Percentiles rank a stretch among this genome's conserved stretches.
Conservation (phyloP, 2,888 invertebrate species). For the Anodontia alba region DNA sequence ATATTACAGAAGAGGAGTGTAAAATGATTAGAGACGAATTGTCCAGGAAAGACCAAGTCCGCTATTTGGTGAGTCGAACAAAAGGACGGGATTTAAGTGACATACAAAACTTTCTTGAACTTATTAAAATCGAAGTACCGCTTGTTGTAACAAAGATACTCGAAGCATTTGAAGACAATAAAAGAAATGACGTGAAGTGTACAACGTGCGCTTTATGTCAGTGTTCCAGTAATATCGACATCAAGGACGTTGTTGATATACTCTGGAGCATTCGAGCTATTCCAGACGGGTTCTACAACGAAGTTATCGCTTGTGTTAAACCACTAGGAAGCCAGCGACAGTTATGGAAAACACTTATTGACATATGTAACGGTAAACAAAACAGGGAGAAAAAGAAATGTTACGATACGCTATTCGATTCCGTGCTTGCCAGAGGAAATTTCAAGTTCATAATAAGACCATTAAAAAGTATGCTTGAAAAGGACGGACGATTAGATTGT, state of each 20-base stretch:
- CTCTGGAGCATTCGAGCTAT: background rate
- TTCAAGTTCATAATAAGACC: background rate
- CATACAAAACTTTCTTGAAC: background rate
- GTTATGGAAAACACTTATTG: background rate
- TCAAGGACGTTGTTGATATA: constrained; percentile 7
- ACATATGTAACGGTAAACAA: background rate
- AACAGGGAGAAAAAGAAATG: background rate
- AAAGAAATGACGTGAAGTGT: background rate
- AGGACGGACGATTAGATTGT: background rate
- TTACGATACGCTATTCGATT: background rate
- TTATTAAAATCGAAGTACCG: background rate
- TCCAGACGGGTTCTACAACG: constrained; percentile 16
- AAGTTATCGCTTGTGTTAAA: background rate
- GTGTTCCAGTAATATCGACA: background rate
- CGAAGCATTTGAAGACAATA: background rate
- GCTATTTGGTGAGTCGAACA: background rate
- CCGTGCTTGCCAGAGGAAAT: background rate
- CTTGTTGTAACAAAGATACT: background rate
- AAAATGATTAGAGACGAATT: background rate
- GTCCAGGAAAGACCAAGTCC: background rate
- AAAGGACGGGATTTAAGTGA: background rate
- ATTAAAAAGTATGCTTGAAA: background rate
- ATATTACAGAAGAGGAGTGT: constrained; percentile 14
- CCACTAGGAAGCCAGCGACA: background rate
- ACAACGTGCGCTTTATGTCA: constrained; percentile 10